Percentiles rank a stretch among this genome's conserved stretches.
Evolutionary conservation across 2,888 invertebrate genomes (phyloP).

Genomic region (Tubulanus polymorphus): DNA sequence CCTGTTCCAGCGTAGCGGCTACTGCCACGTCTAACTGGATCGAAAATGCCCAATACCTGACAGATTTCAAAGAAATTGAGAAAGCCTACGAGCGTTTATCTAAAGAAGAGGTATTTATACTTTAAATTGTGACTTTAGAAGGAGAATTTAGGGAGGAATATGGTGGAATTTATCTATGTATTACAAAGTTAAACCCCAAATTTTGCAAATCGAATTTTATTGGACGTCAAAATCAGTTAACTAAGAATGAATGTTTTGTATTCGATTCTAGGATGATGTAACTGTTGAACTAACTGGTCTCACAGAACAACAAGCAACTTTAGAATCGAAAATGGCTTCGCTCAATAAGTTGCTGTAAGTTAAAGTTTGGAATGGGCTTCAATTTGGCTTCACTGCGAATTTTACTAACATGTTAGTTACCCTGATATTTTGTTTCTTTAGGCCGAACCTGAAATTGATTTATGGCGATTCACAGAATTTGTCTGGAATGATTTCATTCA

Average conservation of each 20-base stretch:
- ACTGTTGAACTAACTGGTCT: conserved; percentile 68
- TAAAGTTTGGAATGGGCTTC: no score
- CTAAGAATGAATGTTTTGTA: conserved; percentile 1
- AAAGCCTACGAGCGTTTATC: conserved; percentile 38
- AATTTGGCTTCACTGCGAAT: neutral
- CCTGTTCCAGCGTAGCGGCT: conserved; percentile 40
- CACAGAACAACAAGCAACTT: conserved; percentile 68
- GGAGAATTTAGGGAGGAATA: neutral
- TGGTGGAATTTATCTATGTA: no score
- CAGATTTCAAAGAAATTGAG: conserved; percentile 42
- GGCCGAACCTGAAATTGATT: conserved; percentile 68
- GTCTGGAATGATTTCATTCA: conserved; percentile 77
- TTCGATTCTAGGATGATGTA: conserved; percentile 62
- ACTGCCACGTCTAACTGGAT: conserved; percentile 24
- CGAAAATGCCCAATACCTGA: conserved; percentile 39
- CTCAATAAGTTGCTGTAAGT: conserved; percentile 71
- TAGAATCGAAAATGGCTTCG: conserved; percentile 75
- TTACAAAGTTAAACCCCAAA: no score
- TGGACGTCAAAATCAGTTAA: no score
- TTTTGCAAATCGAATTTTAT: no score
- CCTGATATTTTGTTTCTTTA: conserved; percentile 22
- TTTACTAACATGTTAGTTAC: neutral
- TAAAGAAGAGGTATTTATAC: conserved; percentile 39
- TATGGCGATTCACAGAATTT: conserved; percentile 65
- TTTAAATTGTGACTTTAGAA: neutral